Percentiles rank a stretch among this genome's conserved stretches.
phyloP scores from a whole-genome alignment of 1,140 invertebrate species.

The Odontomachus brunneus region DNA sequence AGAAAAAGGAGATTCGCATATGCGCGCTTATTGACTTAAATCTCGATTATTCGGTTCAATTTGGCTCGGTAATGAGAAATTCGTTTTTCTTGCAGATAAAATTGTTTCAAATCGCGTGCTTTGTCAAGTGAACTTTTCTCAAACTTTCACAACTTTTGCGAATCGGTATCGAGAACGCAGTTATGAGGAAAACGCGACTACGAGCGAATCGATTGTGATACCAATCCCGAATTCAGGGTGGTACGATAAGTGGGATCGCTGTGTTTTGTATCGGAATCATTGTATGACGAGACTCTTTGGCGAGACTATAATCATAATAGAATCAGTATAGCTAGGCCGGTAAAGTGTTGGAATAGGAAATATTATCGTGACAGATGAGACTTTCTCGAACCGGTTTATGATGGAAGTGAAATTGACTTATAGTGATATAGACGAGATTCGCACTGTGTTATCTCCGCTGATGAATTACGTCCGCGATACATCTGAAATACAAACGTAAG shows the following conservation, averaged over 20 bases:
- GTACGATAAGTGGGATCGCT: neutral
- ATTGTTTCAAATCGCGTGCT: too few species aligned
- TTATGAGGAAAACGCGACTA: constrained; percentile 13
- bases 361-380: constrained; percentile 25
- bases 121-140: too few species aligned
- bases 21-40: constrained; percentile 30
- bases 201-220: constrained; percentile 20
- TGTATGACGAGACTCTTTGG: neutral
- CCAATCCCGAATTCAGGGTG: neutral
- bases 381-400: constrained; percentile 23
- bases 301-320: neutral
- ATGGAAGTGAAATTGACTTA: constrained; percentile 14
- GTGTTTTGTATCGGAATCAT: constrained; percentile 2
- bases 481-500: constrained; percentile 5
- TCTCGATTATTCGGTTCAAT: neutral
- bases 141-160: too few species aligned
- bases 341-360: neutral
- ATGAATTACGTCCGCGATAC: constrained; percentile 20
- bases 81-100: too few species aligned
- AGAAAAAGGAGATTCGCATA: neutral
- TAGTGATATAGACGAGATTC: constrained; percentile 7
- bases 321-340: neutral
- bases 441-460: constrained; percentile 29
- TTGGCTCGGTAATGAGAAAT: constrained; percentile 7
- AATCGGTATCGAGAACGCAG: constrained; percentile 22